Evolutionary conservation across 2,888 invertebrate genomes (phyloP).

Genomic region (Polydrusus pterygomalis): DNA sequence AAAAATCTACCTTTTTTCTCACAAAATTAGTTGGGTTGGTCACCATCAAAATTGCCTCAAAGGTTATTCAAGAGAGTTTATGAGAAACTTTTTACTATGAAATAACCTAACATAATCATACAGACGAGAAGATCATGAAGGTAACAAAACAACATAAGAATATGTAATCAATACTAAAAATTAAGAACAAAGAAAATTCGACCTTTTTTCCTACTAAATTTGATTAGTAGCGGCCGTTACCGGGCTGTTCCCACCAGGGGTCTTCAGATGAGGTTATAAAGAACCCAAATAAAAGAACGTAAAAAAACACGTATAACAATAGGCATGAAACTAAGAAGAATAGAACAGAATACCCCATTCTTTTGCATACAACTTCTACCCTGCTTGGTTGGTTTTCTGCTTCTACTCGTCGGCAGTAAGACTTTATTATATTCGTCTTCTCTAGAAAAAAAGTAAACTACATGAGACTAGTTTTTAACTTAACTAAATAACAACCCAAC

Average conservation of each 20-base stretch:
- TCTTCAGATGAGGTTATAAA: not conserved
- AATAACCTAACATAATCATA: too few species aligned
- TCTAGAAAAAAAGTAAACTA: not conserved
- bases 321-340: not conserved
- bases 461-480: not conserved
- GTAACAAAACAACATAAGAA: too few species aligned
- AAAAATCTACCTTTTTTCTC: not conserved
- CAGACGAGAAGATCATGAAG: too few species aligned
- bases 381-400: not conserved
- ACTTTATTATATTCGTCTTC: not conserved
- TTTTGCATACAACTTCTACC: not conserved
- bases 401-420: not conserved
- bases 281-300: too few species aligned
- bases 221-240: not conserved
- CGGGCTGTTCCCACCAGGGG: constrained; percentile 1
- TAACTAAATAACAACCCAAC: not conserved
- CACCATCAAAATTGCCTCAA: not conserved
- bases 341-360: not conserved
- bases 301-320: too few species aligned
- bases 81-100: too few species aligned
- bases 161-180: too few species aligned
- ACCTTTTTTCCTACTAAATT: too few species aligned
- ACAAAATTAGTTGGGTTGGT: not conserved
- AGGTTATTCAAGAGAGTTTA: too few species aligned
- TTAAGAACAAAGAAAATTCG: too few species aligned